phyloP scores from a whole-genome alignment of 2,113 vertebrate species.

The Jaculus jaculus region DNA sequence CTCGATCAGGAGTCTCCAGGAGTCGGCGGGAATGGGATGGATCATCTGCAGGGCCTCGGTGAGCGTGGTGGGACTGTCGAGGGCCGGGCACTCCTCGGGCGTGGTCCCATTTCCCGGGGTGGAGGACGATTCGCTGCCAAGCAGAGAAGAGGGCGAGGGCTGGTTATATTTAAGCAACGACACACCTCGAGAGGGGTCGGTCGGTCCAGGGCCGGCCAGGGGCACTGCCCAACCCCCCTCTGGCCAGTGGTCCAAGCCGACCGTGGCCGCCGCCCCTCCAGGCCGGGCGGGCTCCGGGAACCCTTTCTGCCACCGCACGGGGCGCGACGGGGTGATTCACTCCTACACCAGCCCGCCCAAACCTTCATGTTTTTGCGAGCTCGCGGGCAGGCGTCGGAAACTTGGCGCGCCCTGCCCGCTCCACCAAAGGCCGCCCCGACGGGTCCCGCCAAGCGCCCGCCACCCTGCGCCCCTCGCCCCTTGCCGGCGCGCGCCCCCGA shows the following conservation, averaged over 20 bases:
- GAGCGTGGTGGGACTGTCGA: conserved; percentile 79
- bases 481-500: not conserved
- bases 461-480: not conserved
- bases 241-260: not conserved
- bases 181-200: conserved; percentile 5
- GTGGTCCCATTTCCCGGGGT: conserved; percentile 75
- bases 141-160: not conserved
- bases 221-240: not conserved
- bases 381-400: conserved; percentile 67
- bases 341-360: conserved; percentile 53
- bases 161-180: conserved; percentile 62
- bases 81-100: conserved; percentile 79
- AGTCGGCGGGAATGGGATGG: conserved; percentile 86
- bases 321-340: conserved; percentile 74
- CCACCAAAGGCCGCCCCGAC: conserved; percentile 15
- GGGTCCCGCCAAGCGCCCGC: not conserved
- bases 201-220: not conserved
- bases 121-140: conserved; percentile 77
- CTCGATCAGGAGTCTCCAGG: conserved; percentile 87
- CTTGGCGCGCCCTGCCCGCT: conserved; percentile 58
- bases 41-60: conserved; percentile 78
- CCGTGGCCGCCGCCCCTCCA: not conserved
- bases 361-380: conserved; percentile 66
- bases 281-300: not conserved
- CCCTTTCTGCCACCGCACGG: conserved; percentile 47